Percentiles rank a stretch among this genome's conserved stretches.
phyloP scores from a whole-genome alignment of 1,140 invertebrate genomes.

The Sitophilus oryzae region DNA sequence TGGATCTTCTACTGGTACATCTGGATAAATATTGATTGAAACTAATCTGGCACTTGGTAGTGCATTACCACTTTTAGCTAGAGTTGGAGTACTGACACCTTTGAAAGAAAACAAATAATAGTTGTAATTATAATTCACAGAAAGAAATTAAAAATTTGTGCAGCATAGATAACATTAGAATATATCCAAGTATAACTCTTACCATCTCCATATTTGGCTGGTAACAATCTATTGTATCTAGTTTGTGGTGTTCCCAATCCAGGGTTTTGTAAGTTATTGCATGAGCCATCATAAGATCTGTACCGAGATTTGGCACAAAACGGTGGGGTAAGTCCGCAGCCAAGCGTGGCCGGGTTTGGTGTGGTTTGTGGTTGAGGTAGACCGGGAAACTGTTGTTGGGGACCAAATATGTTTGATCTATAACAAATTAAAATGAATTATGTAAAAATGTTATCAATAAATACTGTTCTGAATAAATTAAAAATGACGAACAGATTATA shows the following conservation, averaged over 20 bases:
- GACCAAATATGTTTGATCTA: background rate
- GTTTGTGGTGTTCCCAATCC: constrained; percentile 68
- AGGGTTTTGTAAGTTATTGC: constrained; percentile 73
- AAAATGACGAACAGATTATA: no score
- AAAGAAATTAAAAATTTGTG: constrained; percentile 21
- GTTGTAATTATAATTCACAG: no score
- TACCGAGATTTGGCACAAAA: constrained; percentile 55
- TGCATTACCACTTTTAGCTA: constrained; percentile 53
- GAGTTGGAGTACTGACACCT: constrained; percentile 62
- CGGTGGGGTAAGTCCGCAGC: constrained; percentile 44
- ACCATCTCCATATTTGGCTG: constrained; percentile 78
- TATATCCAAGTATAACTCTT: constrained; percentile 31
- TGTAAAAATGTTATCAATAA: background rate
- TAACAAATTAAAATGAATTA: background rate
- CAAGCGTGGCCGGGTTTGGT: constrained; percentile 34
- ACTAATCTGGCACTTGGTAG: constrained; percentile 67
- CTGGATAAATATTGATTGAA: constrained; percentile 62
- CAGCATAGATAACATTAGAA: background rate
- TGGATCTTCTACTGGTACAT: constrained; percentile 57
- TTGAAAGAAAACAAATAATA: no score
- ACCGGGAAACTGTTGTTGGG: constrained; percentile 3
- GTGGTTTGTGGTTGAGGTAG: constrained; percentile 31
- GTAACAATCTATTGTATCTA: constrained; percentile 57
- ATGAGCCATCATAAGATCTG: constrained; percentile 74
- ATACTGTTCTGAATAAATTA: background rate